Conservation (phyloP, 2,797 vertebrate species). For the Amblyopsis hoosieri region DNA sequence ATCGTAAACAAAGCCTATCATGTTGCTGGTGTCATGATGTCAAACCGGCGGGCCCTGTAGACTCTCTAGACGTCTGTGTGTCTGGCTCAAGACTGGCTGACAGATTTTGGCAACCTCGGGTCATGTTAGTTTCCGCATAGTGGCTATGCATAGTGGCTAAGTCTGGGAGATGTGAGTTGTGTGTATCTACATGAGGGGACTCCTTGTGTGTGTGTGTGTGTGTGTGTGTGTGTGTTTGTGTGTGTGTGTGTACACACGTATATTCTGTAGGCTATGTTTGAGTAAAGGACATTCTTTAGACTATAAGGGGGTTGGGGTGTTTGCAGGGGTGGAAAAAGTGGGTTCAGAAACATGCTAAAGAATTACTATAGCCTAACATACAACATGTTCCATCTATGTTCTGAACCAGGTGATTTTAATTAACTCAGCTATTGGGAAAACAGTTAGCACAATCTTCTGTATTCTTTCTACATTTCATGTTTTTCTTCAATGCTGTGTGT, state of each 20-base stretch:
- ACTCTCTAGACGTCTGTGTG: conserved; percentile 30
- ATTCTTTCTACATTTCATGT: too few relatives aligned
- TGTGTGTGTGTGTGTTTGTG: conserved; percentile 16
- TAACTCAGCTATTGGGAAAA: too few relatives aligned
- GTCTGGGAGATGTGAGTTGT: conserved; percentile 16
- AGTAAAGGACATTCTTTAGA: too few relatives aligned
- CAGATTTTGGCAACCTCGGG: conserved; percentile 32
- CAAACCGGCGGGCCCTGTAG: not conserved
- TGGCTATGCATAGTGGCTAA: not conserved
- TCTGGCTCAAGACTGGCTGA: not conserved
- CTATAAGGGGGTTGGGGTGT: conserved; percentile 30
- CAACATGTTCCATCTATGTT: too few relatives aligned
- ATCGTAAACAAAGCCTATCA: conserved; percentile 47
- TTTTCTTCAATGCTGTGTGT: too few relatives aligned
- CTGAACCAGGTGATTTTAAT: too few relatives aligned
- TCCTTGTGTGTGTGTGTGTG: conserved; percentile 38
- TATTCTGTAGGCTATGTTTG: too few relatives aligned
- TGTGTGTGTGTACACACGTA: conserved; percentile 34
- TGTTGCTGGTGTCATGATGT: conserved; percentile 49
- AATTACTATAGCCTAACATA: too few relatives aligned
- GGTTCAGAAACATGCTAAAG: too few relatives aligned
- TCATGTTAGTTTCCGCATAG: conserved; percentile 23
- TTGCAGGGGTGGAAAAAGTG: conserved; percentile 17
- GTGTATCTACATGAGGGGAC: not conserved
- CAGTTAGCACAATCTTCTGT: too few relatives aligned